Conservation (phyloP, 92 coral and sea anemone species). For the Heteractis magnifica region DNA sequence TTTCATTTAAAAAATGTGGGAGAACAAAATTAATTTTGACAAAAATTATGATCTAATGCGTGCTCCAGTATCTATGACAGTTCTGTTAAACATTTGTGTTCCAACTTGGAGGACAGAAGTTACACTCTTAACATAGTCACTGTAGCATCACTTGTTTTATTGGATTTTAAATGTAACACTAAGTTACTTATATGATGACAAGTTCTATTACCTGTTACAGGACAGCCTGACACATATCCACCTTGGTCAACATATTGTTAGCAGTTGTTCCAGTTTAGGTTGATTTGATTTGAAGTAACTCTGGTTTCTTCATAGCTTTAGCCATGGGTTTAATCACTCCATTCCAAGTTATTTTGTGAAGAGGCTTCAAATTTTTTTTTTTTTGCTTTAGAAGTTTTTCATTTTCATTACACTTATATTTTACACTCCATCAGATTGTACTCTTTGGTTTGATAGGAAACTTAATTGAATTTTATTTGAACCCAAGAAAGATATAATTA, state of each 20-base stretch:
- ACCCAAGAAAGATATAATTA: too few relatives aligned
- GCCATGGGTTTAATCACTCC: neutral
- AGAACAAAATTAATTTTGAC: too few relatives aligned
- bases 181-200: neutral
- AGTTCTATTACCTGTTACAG: neutral
- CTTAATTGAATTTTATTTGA: too few relatives aligned
- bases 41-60: too few relatives aligned
- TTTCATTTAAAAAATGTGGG: too few relatives aligned
- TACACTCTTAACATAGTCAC: neutral
- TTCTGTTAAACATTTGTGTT: too few relatives aligned
- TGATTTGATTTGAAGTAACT: neutral
- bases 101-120: too few relatives aligned
- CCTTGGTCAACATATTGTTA: neutral
- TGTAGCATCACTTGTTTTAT: neutral
- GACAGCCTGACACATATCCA: neutral
- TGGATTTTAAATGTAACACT: neutral
- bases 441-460: neutral
- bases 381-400: neutral
- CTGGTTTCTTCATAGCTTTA: neutral
- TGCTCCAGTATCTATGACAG: too few relatives aligned
- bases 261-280: slow-evolving; percentile 5
- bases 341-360: neutral
- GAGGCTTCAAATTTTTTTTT: neutral
- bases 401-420: neutral
- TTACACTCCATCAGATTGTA: neutral